Evolutionary conservation across 2,113 vertebrate species (phyloP).

Genomic region (Lasiurus cinereus): DNA sequence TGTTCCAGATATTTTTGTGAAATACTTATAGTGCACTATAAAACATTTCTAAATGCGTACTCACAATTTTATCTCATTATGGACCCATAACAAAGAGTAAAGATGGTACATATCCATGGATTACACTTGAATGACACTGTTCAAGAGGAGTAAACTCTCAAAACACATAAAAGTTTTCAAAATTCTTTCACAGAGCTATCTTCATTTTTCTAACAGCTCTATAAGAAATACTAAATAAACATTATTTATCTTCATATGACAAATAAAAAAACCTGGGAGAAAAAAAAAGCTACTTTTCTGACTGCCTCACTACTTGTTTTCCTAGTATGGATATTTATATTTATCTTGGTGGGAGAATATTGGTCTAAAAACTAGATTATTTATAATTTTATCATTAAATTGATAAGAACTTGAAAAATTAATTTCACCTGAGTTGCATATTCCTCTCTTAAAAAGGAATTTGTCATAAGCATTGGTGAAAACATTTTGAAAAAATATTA

Average conservation of each 20-base stretch:
- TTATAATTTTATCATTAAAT: constrained; percentile 53
- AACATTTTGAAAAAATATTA: constrained; percentile 4
- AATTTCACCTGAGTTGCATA: constrained; percentile 18
- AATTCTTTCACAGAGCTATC: not conserved
- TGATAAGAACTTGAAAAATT: not conserved
- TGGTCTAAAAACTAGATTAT: not conserved
- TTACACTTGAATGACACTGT: not conserved
- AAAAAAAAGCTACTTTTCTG: not conserved
- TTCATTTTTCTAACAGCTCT: not conserved
- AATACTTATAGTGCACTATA: not conserved
- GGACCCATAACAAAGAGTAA: not conserved
- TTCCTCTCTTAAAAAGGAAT: constrained; percentile 21
- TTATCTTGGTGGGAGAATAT: not conserved
- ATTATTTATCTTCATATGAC: not conserved
- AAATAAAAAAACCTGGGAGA: not conserved
- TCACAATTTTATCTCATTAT: constrained; percentile 42
- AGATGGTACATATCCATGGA: not conserved
- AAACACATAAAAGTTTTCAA: not conserved
- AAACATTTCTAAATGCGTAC: constrained; percentile 46
- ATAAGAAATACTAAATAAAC: not conserved
- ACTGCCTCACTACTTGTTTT: constrained; percentile 35
- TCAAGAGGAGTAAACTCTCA: constrained; percentile 7
- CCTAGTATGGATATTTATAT: not conserved
- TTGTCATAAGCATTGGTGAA: not conserved
- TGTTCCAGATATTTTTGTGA: constrained; percentile 19